Conservation (phyloP, 2,113 vertebrate genomes). For the Onychorhynchus coronatus region DNA sequence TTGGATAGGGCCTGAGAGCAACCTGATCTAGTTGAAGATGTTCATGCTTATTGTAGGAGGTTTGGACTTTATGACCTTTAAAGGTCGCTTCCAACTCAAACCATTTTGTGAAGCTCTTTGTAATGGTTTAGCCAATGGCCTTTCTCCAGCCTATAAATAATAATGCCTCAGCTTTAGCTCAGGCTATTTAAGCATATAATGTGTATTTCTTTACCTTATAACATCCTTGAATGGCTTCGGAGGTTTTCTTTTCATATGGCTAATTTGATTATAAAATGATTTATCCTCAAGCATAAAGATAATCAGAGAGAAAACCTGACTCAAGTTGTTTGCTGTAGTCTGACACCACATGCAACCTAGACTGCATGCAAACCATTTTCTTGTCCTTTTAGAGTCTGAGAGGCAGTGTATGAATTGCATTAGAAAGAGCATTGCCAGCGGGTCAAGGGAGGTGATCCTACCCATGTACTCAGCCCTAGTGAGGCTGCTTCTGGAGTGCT, state of each 20-base stretch:
- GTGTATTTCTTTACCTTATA: background rate
- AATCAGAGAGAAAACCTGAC: background rate
- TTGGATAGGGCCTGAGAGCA: background rate
- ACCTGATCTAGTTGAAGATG: background rate
- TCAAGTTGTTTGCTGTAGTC: background rate
- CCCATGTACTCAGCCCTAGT: background rate
- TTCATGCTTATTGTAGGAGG: background rate
- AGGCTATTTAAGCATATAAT: background rate
- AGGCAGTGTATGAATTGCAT: background rate
- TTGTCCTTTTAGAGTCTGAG: background rate
- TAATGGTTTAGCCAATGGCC: constrained; percentile 16
- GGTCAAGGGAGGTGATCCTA: background rate
- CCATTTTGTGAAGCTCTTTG: background rate
- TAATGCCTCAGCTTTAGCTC: background rate
- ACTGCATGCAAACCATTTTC: background rate
- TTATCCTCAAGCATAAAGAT: background rate
- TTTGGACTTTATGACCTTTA: background rate
- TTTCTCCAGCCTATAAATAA: background rate
- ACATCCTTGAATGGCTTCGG: background rate
- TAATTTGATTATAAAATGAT: background rate
- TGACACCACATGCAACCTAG: background rate
- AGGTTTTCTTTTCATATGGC: background rate
- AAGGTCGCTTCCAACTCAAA: background rate
- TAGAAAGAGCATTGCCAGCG: background rate
- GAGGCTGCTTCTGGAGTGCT: background rate